These are phyloP conservation scores for Stenurella melanura DNA, from an alignment of 2,888 invertebrate genomes.

Conservation along the genomic window DNA sequence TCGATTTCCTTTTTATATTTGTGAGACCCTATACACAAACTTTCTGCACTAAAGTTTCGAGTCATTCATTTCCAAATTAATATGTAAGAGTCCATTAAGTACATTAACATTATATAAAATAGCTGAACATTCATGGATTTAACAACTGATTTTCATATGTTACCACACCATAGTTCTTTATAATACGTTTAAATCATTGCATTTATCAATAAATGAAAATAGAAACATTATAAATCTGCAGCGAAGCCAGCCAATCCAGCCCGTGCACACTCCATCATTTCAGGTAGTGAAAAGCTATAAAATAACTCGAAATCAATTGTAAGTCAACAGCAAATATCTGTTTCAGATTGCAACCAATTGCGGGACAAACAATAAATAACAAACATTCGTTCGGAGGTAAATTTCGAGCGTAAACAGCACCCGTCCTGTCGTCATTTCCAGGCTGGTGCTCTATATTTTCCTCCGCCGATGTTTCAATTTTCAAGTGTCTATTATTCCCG, in stretches of 20 bases:
- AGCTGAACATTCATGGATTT: too few species aligned
- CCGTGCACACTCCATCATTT: constrained; percentile 28
- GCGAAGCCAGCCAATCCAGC: too few species aligned
- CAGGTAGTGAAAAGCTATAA: constrained; percentile 59
- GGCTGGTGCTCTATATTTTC: constrained; percentile 51
- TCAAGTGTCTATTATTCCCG: constrained; percentile 66
- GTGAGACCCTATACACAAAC: too few species aligned
- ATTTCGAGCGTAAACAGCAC: constrained; percentile 54
- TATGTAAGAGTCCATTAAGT: too few species aligned
- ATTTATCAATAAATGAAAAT: background rate
- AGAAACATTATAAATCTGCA: background rate
- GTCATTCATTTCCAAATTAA: too few species aligned
- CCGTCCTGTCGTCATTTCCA: background rate
- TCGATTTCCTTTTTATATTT: too few species aligned
- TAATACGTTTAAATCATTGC: too few species aligned
- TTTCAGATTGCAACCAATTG: constrained; percentile 65
- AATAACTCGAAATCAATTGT: constrained; percentile 62
- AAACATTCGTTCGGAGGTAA: constrained; percentile 64
- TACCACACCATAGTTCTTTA: too few species aligned
- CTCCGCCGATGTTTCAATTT: constrained; percentile 68
- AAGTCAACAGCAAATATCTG: constrained; percentile 67
- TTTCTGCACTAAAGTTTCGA: too few species aligned
- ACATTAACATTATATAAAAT: too few species aligned
- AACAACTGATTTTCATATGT: too few species aligned
- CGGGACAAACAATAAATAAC: constrained; percentile 67